Evolutionary conservation across 1,140 invertebrate genomes (phyloP), one percentile per base, ranked within the genome.

Genomic region (Agrypnia vestita): DNA sequence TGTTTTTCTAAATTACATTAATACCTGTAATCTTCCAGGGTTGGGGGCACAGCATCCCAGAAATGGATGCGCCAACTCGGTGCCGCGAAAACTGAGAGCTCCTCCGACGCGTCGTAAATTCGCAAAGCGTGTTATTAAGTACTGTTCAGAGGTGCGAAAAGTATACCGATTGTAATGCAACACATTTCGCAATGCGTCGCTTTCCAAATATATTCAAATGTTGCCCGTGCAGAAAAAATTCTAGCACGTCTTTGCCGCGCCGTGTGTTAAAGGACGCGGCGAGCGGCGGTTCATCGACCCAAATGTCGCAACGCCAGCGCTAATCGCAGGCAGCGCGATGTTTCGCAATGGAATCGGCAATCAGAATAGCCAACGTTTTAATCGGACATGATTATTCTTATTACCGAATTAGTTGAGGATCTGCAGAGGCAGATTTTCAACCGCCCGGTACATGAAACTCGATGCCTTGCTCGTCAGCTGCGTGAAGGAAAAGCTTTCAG

Each of bases 261-360:
- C 49, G 8, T 51, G 13, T 43, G 61, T 13, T 25, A 44, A 64
- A 64, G 13, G 35, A n/a, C 49, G n/a, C n/a, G 49, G 49, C 49
- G 25, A 35, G 25, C 6, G 25, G 49, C 49, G 61, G 61, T 64
- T 64, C 61, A 64, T 64, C 61, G 61, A 64, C 61, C 61, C 61
- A 64, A 19, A 64, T 64, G 19, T 35, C 8, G 49, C 49, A 51
- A 51, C n/a, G n/a, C 1, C n/a, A 51, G n/a, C 49, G 49, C 49
- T 15, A 51, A 51, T 51, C 49, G 49, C 11, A 51, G 11, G 49
- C 49, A 51, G n/a, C 11, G 49, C 49, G 49, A 51, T 13, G n/a
- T 51, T 3, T 51, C 49, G 49, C 49, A 51, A 51, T 9, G 49
- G 49, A 51, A 13, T 13, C 49, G n/a, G 11, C 11, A 13, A 1